phyloP scores from a whole-genome alignment of 2,888 invertebrate species.

The Cerceris rybyensis region DNA sequence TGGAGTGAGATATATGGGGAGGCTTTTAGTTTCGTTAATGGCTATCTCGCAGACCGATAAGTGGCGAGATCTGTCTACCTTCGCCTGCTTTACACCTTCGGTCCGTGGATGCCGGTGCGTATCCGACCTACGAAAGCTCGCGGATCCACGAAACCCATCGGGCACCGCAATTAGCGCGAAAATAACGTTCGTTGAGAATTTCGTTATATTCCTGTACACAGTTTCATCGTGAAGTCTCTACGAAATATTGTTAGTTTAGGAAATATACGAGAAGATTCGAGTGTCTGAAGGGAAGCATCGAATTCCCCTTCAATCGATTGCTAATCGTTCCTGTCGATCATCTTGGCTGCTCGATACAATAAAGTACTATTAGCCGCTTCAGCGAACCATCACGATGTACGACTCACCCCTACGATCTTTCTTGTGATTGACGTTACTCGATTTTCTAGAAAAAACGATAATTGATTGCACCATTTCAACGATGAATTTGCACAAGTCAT shows the following conservation, averaged over 20 bases:
- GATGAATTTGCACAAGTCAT: slow-evolving; percentile 3
- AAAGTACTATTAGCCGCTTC: slow-evolving; percentile 70
- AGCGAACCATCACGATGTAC: slow-evolving; percentile 50
- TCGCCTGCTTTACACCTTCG: slow-evolving; percentile 80
- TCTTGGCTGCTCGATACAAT: slow-evolving; percentile 67
- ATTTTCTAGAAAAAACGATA: slow-evolving; percentile 47
- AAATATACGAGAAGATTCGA: not conserved
- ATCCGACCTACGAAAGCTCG: not conserved
- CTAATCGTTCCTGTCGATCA: slow-evolving; percentile 74
- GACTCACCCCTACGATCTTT: slow-evolving; percentile 18
- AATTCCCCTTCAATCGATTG: slow-evolving; percentile 63
- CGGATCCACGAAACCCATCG: too few relatives aligned
- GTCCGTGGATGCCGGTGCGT: slow-evolving; percentile 48
- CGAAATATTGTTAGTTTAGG: too few relatives aligned
- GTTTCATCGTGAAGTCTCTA: too few relatives aligned
- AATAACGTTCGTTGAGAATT: too few relatives aligned
- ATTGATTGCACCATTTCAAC: slow-evolving; percentile 49
- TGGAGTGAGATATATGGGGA: slow-evolving; percentile 79
- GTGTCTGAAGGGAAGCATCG: slow-evolving; percentile 47
- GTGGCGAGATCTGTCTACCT: slow-evolving; percentile 81
- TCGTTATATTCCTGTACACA: too few relatives aligned
- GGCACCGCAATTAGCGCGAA: too few relatives aligned
- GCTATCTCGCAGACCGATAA: slow-evolving; percentile 82
- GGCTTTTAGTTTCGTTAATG: slow-evolving; percentile 82
- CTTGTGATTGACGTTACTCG: slow-evolving; percentile 48